Conservation (phyloP, 2,888 invertebrate species). For the Pinctada fucata region DNA sequence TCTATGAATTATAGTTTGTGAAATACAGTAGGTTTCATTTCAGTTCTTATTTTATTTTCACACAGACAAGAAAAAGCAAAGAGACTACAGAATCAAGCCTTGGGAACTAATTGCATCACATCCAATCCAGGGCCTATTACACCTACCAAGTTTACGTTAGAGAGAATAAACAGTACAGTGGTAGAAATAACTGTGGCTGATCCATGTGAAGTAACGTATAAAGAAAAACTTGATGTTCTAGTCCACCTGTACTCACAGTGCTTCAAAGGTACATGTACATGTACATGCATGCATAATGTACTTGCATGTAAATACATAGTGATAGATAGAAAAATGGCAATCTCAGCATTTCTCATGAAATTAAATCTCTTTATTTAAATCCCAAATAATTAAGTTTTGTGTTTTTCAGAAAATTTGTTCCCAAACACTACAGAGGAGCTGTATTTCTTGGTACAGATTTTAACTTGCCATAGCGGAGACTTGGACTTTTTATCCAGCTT, state of each 20-base stretch:
- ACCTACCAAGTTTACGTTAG: constrained; percentile 54
- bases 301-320: no score
- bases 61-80: constrained; percentile 52
- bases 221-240: constrained; percentile 80
- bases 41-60: neutral
- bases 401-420: constrained; percentile 76
- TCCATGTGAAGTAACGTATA: constrained; percentile 77
- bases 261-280: constrained; percentile 78
- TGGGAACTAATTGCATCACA: neutral
- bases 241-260: constrained; percentile 81
- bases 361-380: no score
- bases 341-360: no score
- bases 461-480: constrained; percentile 78
- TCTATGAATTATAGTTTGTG: no score
- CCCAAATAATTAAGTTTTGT: neutral
- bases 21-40: no score
- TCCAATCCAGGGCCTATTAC: constrained; percentile 38
- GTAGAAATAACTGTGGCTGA: constrained; percentile 54
- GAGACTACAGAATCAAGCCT: constrained; percentile 24
- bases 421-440: constrained; percentile 84
- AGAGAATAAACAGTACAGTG: constrained; percentile 49
- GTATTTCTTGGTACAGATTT: constrained; percentile 83
- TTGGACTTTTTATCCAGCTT: constrained; percentile 45
- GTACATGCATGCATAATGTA: neutral
- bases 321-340: no score